These are phyloP conservation scores for Hiodon alosoides DNA, from an alignment of 2,113 vertebrate species.

Conservation along the genomic window DNA sequence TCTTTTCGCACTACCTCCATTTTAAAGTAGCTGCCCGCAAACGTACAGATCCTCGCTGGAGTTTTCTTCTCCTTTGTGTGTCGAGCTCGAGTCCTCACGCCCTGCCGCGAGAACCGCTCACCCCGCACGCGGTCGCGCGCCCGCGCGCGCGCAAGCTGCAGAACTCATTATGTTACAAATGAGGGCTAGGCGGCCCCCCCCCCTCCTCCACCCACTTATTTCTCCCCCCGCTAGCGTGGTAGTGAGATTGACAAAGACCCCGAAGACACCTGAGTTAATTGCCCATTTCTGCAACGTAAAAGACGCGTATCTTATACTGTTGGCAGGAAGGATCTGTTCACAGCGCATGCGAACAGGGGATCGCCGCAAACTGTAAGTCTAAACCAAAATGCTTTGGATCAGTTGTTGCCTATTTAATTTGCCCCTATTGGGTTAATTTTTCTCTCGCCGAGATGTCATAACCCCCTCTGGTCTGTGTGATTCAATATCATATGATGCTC, in stretches of 20 bases:
- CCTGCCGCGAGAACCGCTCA: constrained; percentile 21
- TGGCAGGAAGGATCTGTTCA: background rate
- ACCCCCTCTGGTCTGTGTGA: constrained; percentile 46
- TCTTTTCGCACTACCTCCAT: too few species aligned
- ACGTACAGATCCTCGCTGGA: too few species aligned
- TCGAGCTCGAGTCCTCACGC: constrained; percentile 29
- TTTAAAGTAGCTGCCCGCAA: too few species aligned
- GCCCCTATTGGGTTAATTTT: constrained; percentile 48
- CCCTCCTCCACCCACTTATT: constrained; percentile 30
- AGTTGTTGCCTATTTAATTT: constrained; percentile 32
- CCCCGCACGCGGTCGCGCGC: constrained; percentile 35
- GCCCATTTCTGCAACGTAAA: background rate
- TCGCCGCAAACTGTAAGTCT: constrained; percentile 53
- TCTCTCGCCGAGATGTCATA: constrained; percentile 29
- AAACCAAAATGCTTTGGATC: constrained; percentile 63
- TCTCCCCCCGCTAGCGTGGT: constrained; percentile 27
- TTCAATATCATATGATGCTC: constrained; percentile 65
- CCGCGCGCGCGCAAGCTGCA: constrained; percentile 46
- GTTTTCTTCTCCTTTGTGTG: constrained; percentile 48
- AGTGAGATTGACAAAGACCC: constrained; percentile 68
- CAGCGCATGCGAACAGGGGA: constrained; percentile 22
- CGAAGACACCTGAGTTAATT: constrained; percentile 19
- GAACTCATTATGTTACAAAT: constrained; percentile 47
- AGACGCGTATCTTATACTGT: background rate
- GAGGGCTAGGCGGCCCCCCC: constrained; percentile 53